Evolutionary conservation across 2,888 invertebrate genomes (phyloP).

Genomic region (Conchocele bisecta): DNA sequence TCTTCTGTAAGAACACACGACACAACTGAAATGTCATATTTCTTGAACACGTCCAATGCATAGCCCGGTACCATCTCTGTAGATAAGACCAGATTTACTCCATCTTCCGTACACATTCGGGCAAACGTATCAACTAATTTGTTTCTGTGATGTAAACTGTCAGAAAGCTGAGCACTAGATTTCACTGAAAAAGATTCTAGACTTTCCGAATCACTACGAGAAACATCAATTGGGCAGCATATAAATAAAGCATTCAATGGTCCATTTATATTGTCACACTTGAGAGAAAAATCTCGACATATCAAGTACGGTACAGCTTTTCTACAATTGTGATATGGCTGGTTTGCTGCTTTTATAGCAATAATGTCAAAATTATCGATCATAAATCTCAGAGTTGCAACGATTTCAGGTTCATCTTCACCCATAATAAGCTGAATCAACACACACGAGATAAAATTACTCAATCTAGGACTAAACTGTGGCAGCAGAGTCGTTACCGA

Average conservation of each 20-base stretch:
- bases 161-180: not conserved
- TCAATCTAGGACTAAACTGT: conserved; percentile 34
- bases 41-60: conserved; percentile 55
- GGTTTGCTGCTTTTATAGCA: conserved; percentile 53
- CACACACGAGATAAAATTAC: conserved; percentile 28
- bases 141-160: conserved; percentile 12
- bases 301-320: conserved; percentile 35
- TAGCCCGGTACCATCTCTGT: conserved; percentile 59
- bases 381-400: conserved; percentile 17
- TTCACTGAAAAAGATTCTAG: conserved; percentile 21
- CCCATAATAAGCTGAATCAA: conserved; percentile 19
- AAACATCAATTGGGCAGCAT: conserved; percentile 7
- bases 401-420: not conserved
- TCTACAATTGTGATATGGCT: conserved; percentile 52
- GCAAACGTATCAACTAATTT: conserved; percentile 41
- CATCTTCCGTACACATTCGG: conserved; percentile 17
- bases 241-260: conserved; percentile 20
- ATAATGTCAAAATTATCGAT: conserved; percentile 53
- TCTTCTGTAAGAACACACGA: conserved; percentile 59
- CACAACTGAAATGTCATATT: conserved; percentile 57
- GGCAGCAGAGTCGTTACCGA: conserved; percentile 36
- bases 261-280: not conserved
- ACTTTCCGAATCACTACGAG: conserved; percentile 1
- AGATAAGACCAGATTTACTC: conserved; percentile 56
- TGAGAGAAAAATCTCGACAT: conserved; percentile 42